These are phyloP conservation scores for Plecturocebus donacophilus DNA, from an alignment of 2,113 vertebrate species.

Conservation along the genomic window DNA sequence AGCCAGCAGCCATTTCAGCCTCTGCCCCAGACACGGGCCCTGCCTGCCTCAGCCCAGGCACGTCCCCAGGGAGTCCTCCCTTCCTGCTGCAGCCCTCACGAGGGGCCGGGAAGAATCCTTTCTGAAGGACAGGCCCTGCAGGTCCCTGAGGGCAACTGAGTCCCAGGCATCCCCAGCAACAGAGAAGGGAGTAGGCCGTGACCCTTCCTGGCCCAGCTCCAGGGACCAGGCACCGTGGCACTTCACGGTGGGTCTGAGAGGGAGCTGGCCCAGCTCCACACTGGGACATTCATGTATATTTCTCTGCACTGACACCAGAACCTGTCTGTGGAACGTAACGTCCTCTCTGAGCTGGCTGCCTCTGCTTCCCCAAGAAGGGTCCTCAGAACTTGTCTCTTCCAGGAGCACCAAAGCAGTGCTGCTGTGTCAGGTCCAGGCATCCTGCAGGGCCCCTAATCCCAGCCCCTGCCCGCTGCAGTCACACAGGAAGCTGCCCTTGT, in stretches of 20 bases:
- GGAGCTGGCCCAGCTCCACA: background rate
- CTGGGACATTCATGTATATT: fast-evolving
- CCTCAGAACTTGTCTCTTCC: fast-evolving
- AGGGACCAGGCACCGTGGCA: fast-evolving
- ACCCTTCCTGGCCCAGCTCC: background rate
- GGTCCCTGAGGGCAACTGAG: background rate
- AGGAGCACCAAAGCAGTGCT: background rate
- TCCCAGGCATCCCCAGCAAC: background rate
- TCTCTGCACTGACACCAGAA: background rate
- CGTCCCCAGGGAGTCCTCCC: background rate
- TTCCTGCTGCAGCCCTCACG: background rate
- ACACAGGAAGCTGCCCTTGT: background rate
- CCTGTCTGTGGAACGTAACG: background rate
- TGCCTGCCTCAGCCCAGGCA: fast-evolving
- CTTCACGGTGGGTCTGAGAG: fast-evolving
- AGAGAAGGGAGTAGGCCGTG: background rate
- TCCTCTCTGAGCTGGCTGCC: background rate
- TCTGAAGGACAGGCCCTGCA: background rate
- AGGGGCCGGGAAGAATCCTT: background rate
- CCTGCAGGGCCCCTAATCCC: fast-evolving
- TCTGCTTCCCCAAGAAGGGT: background rate
- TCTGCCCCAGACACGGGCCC: background rate
- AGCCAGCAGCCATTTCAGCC: background rate
- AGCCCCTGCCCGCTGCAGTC: fast-evolving
- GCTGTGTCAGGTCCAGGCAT: fast-evolving